These are phyloP conservation scores for Platycercus adscitus DNA, from an alignment of 2,113 vertebrate species.

Conservation along the genomic window DNA sequence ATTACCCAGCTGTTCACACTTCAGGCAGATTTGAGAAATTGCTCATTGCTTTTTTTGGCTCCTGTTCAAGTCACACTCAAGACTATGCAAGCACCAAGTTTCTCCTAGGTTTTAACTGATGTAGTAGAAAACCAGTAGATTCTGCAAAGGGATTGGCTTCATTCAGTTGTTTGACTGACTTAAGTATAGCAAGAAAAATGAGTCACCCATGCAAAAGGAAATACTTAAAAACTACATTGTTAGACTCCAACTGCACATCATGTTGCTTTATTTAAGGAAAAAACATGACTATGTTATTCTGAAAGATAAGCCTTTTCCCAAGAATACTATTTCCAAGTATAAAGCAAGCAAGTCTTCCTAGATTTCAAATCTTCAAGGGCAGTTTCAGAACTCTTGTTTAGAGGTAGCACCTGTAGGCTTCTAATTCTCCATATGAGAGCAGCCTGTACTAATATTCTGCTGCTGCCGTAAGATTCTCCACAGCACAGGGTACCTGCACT, in stretches of 20 bases:
- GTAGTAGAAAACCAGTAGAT: not conserved
- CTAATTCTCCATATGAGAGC: rapidly evolving
- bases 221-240: not conserved
- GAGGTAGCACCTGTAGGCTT: not conserved
- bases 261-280: not conserved
- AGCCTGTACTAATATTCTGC: not conserved
- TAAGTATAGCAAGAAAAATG: not conserved
- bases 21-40: not conserved
- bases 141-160: not conserved
- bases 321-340: not conserved
- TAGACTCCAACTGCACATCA: not conserved
- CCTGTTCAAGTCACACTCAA: not conserved
- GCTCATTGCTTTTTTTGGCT: not conserved
- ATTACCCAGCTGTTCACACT: not conserved
- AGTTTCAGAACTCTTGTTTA: not conserved
- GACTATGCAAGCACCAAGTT: not conserved
- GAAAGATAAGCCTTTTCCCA: not conserved
- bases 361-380: not conserved
- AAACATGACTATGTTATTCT: not conserved
- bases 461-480: not conserved
- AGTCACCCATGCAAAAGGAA: not conserved
- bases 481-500: not conserved
- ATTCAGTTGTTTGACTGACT: not conserved
- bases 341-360: not conserved
- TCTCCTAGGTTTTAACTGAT: not conserved